Conservation (phyloP, 2,797 vertebrate species). For the Lithobates pipiens region DNA sequence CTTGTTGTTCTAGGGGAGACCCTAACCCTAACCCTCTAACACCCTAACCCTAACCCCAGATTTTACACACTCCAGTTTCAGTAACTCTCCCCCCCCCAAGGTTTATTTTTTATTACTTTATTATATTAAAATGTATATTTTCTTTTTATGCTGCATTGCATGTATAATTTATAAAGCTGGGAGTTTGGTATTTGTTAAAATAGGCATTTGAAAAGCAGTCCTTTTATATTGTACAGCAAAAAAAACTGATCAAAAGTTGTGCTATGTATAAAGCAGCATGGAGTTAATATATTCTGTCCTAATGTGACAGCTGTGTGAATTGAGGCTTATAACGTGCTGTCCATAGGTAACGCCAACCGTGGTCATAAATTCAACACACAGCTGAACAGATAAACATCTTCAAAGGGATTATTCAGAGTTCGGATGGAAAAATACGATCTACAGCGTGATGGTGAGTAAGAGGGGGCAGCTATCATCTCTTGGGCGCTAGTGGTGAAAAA, state of each 20-base stretch:
- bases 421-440: background rate
- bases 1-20: too few relatives aligned
- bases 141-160: background rate
- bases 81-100: too few relatives aligned
- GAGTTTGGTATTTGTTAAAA: background rate
- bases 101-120: background rate
- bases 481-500: background rate
- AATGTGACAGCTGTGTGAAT: background rate
- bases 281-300: background rate
- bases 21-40: too few relatives aligned
- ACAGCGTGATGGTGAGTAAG: background rate
- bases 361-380: background rate
- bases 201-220: background rate
- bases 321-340: background rate
- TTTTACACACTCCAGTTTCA: too few relatives aligned
- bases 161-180: background rate
- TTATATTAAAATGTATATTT: background rate
- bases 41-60: too few relatives aligned
- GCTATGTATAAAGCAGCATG: background rate
- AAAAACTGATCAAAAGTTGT: background rate
- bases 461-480: background rate
- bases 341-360: background rate
- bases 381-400: background rate
- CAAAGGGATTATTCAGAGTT: constrained; percentile 25
- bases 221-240: background rate